Base-by-base conservation (phyloP, 2,888 invertebrate species). In the Drosophila phalerata region DNA sequence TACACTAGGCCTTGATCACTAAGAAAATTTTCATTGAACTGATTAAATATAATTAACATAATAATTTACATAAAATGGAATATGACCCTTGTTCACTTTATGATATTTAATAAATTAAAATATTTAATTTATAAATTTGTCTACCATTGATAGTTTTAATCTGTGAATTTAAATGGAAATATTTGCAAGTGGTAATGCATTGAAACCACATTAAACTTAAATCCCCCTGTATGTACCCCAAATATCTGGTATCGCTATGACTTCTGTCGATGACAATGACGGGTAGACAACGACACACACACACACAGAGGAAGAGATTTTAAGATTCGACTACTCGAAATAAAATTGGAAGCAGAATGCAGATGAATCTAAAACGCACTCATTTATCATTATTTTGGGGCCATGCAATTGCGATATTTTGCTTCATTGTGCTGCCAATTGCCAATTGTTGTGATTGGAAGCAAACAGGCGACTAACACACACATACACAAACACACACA, bases 391-490 rank as follows among this genome's bases (percentile, higher is more conserved):
- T 74, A 77, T 80, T 79, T 79, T 42, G 68, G 70, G 58, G 61
- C 63, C 34, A 55, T 45, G 55, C 56, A 74, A 80, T 74, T 80
- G 80, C 62, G 68, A 80, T 79, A 74, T 73, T 74, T 74, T 70
- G 65, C 74, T 71, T 77, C 53, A 74, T 73, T 74, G 70, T 70
- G 65, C 74, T 71, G 80, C 53, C 80, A 74, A 69, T 77, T 79
- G 79, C 15, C 79, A 79, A 74, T 77, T 79, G 69, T 79, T 79
- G 77, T 79, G 80, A 79, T 79, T 79, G 80, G 61, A 80, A 37
- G 71, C 74, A 79, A 69, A 77, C 61, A 79, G 63, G 34, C 55
- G 22, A 30, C 67, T 61, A 32, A 34, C 58, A 47, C 58, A 25
- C 60, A 43, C 43, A 58, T 37, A 53, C 45, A 13, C 30, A 52